Evolutionary conservation across 2,888 invertebrate genomes (phyloP), one percentile per base, ranked within the genome.

Genomic region (Plagiodera versicolora): DNA sequence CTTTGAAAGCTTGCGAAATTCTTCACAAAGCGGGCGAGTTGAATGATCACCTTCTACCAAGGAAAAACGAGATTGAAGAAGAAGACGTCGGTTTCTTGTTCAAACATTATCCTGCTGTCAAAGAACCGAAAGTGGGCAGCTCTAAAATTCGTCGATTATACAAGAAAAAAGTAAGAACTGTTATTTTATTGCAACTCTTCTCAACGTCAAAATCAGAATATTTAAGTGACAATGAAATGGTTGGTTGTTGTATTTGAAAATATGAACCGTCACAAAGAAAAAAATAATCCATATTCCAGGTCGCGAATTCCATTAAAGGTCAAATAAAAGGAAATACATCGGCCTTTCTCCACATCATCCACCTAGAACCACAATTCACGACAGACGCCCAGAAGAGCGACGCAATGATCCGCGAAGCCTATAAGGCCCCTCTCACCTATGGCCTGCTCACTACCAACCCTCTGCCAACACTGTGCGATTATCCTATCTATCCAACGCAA

Each of bases 11-110:
- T 0, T 95, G 95, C 75, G 85, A 86, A 58, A 75, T 80, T 68
- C 81, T 98, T 3, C 89, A 94, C 69, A 65, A 87, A 72, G 72
- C 77, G 8, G 89, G 89, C 0, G 95, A 94, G 79, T 80, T 98
- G 1, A 85, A 87, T 65, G 82, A 90, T 30, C 82, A 87, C 30
- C 80, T 97, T 55, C 73, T 90, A 58, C 96, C 95, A 0, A 72
- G 75, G 18, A 77, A 79, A 1, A 68, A 72, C 14, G 67, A 61
- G 3, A 59, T 79, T n/a, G 10, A 79, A 69, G 81, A 83, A 39
- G 73, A 78, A 57, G 80, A 83, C 55, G 79, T 83, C 10, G 80
- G 84, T 19, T 76, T 78, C 20, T 84, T 90, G 56, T 90, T 92
- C 70, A 82, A 82, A 0, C 87, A 90, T 74, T 91, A 90, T 88